A percentile compares a stretch with the other conserved stretches of the same genome.
Evolutionary conservation across 2,113 vertebrate genomes (phyloP).

Genomic region (Misgurnus anguillicaudatus): DNA sequence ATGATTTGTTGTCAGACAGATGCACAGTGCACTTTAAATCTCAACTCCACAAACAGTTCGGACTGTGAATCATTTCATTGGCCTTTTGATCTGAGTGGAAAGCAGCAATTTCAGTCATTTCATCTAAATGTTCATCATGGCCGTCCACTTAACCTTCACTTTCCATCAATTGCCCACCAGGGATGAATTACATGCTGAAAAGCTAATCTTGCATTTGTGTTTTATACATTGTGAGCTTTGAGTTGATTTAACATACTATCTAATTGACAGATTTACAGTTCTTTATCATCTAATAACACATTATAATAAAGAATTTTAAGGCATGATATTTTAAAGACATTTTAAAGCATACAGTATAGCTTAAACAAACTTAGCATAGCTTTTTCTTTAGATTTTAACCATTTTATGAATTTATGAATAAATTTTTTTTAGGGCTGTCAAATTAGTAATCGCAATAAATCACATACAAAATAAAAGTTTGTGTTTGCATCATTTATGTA

Average conservation of each 20-base stretch:
- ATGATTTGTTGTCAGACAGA: constrained; percentile 49
- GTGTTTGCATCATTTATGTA: too few relatives aligned
- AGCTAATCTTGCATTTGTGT: neutral
- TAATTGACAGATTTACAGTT: too few relatives aligned
- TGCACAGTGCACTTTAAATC: constrained; percentile 44
- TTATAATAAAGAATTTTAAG: too few relatives aligned
- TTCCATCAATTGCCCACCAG: constrained; percentile 25
- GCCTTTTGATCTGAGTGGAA: constrained; percentile 46
- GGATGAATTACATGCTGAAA: constrained; percentile 12
- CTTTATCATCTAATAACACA: too few relatives aligned
- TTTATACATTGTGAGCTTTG: neutral
- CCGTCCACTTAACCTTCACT: neutral
- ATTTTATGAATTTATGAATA: too few relatives aligned
- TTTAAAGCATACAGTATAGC: too few relatives aligned
- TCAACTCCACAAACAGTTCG: constrained; percentile 34
- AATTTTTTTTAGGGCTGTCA: too few relatives aligned
- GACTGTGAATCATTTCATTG: constrained; percentile 43
- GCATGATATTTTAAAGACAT: too few relatives aligned
- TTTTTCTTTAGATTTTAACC: too few relatives aligned
- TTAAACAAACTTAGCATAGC: too few relatives aligned
- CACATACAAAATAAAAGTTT: too few relatives aligned
- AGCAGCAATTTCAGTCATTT: constrained; percentile 23
- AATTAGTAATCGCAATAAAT: too few relatives aligned
- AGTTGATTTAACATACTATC: neutral
- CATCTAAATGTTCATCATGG: constrained; percentile 12